Percentiles rank a stretch among this genome's conserved stretches.
Conservation (phyloP, 2,113 vertebrate species). For the Cinclus mexicanus region DNA sequence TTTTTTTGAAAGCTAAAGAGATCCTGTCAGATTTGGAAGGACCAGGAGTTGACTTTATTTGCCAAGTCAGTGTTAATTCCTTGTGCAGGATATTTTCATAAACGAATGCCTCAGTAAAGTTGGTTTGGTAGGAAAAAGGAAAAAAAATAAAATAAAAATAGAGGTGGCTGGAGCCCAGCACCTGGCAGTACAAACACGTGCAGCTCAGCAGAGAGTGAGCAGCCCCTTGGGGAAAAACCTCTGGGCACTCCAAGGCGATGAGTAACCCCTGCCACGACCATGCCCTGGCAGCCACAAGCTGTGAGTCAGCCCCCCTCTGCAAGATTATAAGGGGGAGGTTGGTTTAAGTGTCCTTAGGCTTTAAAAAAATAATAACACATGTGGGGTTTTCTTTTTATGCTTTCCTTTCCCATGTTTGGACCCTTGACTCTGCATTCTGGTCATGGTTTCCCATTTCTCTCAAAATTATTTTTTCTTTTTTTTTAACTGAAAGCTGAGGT, state of each 20-base stretch:
- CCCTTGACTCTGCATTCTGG: not conserved
- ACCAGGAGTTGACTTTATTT: not conserved
- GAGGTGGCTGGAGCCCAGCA: not conserved
- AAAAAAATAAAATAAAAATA: not conserved
- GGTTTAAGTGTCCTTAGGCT: not conserved
- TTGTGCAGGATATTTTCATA: not conserved
- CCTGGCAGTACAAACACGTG: not conserved
- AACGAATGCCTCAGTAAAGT: not conserved
- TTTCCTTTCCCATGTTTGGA: not conserved
- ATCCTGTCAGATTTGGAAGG: not conserved
- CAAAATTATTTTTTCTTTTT: not conserved
- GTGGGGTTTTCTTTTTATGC: not conserved
- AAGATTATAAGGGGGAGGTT: not conserved
- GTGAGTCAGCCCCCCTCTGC: not conserved
- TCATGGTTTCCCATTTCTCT: not conserved
- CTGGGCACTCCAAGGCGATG: not conserved
- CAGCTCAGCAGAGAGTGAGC: slow-evolving; percentile 2
- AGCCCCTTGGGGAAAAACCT: not conserved
- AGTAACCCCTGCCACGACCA: not conserved
- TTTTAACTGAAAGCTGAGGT: not conserved
- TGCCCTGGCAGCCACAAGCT: not conserved
- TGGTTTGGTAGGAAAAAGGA: not conserved
- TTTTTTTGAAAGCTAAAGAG: not conserved
- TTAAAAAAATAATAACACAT: slow-evolving; percentile 19
- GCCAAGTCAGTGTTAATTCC: not conserved